These are phyloP conservation scores for Campoletis sonorensis DNA, from an alignment of 1,140 invertebrate species.

Conservation along the genomic window DNA sequence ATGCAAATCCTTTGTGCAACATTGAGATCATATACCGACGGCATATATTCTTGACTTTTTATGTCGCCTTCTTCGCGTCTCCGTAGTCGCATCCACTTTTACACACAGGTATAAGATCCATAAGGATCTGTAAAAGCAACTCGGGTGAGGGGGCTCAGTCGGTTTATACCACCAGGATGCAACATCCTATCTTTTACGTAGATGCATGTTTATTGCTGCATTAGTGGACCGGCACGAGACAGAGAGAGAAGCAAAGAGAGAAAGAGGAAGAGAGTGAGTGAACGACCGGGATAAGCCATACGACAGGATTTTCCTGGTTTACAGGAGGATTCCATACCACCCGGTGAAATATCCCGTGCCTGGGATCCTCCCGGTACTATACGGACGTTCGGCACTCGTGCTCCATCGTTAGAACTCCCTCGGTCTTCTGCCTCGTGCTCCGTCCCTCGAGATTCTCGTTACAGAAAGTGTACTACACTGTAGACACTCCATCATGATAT, in stretches of 20 bases:
- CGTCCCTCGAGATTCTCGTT: constrained; percentile 32
- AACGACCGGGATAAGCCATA: constrained; percentile 50
- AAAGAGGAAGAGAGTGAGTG: not conserved
- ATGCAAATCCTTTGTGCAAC: no score
- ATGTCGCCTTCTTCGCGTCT: not conserved
- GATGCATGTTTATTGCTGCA: constrained; percentile 71
- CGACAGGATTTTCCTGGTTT: constrained; percentile 64
- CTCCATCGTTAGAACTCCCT: constrained; percentile 31
- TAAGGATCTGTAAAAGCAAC: constrained; percentile 1
- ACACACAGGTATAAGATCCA: not conserved
- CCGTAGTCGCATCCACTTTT: not conserved
- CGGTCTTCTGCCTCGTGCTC: not conserved
- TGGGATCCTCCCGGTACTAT: constrained; percentile 35
- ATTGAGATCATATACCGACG: no score
- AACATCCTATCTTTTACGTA: constrained; percentile 55
- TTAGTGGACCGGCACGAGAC: constrained; percentile 54
- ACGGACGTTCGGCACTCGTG: constrained; percentile 21
- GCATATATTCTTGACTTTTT: no score
- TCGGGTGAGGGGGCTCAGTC: not conserved
- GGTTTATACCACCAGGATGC: constrained; percentile 19
- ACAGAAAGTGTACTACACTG: constrained; percentile 6
- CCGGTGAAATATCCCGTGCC: constrained; percentile 58
- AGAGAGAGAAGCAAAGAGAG: constrained; percentile 43
- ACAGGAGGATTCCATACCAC: constrained; percentile 58
- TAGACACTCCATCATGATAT: constrained; percentile 2